Evolutionary conservation across 2,888 invertebrate species (phyloP).

Genomic region (Drosophila nr. perissopoda): DNA sequence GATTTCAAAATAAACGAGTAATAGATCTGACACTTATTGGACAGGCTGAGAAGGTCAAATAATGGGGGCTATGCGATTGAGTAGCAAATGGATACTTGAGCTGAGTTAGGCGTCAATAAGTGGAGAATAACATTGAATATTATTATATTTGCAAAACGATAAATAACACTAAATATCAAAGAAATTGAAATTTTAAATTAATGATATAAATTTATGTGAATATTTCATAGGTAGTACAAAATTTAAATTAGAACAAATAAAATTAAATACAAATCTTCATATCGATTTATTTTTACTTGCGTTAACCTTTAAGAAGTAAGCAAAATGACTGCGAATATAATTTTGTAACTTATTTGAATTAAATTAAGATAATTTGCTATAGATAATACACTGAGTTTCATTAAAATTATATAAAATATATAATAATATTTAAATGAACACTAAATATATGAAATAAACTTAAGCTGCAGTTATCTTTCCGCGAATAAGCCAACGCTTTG

Average conservation of each 20-base stretch:
- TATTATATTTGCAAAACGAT: neutral
- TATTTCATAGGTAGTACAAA: neutral
- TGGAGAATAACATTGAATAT: neutral
- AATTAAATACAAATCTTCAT: neutral
- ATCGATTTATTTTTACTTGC: neutral
- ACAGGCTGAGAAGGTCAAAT: constrained; percentile 37
- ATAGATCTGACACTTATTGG: constrained; percentile 67
- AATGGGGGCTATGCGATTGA: constrained; percentile 14
- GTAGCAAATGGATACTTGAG: constrained; percentile 4
- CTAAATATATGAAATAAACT: neutral
- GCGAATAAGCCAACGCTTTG: constrained; percentile 23
- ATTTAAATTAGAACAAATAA: neutral
- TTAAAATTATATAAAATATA: neutral
- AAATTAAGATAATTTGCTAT: neutral
- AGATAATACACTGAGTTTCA: neutral
- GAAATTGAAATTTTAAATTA: neutral
- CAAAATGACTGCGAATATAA: neutral
- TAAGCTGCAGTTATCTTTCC: constrained; percentile 4
- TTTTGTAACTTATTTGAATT: neutral
- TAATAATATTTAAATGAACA: neutral
- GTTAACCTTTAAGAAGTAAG: neutral
- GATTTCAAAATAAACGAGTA: constrained; percentile 51
- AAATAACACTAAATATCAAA: neutral
- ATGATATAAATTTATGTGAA: neutral
- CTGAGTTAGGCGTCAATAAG: constrained; percentile 1